Conservation (phyloP, 1,140 invertebrate species). For the Zophobas atratus region DNA sequence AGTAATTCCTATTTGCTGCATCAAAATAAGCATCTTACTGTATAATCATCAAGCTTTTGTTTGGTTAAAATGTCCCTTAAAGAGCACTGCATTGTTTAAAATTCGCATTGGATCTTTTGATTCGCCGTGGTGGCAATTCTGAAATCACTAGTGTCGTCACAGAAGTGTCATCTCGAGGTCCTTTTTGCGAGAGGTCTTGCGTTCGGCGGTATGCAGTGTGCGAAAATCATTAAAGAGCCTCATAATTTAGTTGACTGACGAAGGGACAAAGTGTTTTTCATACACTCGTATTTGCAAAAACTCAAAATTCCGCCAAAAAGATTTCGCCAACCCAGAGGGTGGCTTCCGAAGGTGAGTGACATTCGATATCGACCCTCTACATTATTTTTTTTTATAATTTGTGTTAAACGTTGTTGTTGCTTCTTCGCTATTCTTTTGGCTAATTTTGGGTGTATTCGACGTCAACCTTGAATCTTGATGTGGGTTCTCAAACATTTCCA, state of each 20-base stretch:
- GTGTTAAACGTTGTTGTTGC: neutral
- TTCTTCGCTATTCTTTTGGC: neutral
- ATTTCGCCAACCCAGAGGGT: constrained; percentile 55
- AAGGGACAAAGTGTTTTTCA: constrained; percentile 55
- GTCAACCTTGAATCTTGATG: no score
- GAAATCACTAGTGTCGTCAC: neutral
- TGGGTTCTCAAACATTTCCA: no score
- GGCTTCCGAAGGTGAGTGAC: constrained; percentile 56
- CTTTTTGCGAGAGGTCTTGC: constrained; percentile 15
- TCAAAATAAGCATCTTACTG: no score
- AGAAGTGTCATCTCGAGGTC: constrained; percentile 22
- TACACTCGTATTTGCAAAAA: constrained; percentile 54
- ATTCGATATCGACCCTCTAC: constrained; percentile 9
- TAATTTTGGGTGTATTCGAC: no score
- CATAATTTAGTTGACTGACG: constrained; percentile 50
- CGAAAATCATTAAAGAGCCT: constrained; percentile 32
- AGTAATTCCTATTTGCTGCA: no score
- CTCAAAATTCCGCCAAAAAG: constrained; percentile 58
- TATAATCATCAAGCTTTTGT: no score
- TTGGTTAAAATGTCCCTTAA: no score
- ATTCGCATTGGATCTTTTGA: neutral
- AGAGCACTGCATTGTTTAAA: neutral
- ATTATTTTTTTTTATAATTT: constrained; percentile 2
- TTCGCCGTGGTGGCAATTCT: neutral
- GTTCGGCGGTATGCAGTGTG: constrained; percentile 49